Evolutionary conservation across 2,797 vertebrate genomes (phyloP), one percentile per base, ranked within the genome.

Genomic region (Sebastes steindachneri): DNA sequence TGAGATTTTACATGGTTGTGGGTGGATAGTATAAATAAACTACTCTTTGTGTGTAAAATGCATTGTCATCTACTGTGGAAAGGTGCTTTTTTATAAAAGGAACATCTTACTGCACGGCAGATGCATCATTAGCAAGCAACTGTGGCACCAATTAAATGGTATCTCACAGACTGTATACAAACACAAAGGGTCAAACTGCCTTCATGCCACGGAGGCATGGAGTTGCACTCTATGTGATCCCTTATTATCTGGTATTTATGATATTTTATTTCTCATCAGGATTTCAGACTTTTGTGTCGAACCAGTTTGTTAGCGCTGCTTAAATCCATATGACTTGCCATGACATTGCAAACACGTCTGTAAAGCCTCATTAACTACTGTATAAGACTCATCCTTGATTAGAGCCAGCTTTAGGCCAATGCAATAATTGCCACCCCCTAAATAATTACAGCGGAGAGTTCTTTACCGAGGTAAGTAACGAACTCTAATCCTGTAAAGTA

Each of bases 401-500:
- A 85, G 59, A 86, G 79, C 51, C 72, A 82, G 81, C 86, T 90
- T 88, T 84, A 77, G 89, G 87, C 88, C 90, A 89, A 84, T 69
- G 75, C 75, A 88, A 86, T 93, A 91, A 93, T 93, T 90, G 83
- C 79, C 84, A 85, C 53, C 90, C 73, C 74, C 66, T 82, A 88
- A 93, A 91, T 93, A 87, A 92, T 92, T 91, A 90, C 80, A 88
- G 79, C 76, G 7, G 66, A 80, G 83, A 84, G 69, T 89, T 89
- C 76, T 90, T 88, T 80, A 86, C 69, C 3, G 78, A 74, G 82
- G 90, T 84, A 90, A 87, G 87, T 90, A 90, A 89, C 65, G 2
- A 88, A 86, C 67, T 76, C 69, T 93, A 92, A 93, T 93, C 89
- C 90, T 83, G 73, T 80, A 88, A 92, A 91, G 79, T 78, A 88